phyloP scores from a whole-genome alignment of 37 sponge, comb jelly and placozoan genomes.

The Agelas oroides region DNA sequence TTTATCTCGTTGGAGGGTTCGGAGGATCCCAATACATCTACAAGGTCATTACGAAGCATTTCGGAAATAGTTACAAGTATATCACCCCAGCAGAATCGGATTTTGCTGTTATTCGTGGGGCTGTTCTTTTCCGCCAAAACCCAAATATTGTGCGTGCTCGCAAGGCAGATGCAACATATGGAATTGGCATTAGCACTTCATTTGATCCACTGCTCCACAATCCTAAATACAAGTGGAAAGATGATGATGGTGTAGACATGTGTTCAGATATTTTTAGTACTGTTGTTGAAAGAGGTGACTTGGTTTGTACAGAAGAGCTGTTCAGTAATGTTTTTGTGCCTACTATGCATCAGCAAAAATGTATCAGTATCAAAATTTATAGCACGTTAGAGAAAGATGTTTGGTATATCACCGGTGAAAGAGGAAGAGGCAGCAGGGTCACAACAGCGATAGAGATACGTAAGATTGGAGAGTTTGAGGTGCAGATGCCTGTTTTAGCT shows the following conservation, averaged over 20 bases:
- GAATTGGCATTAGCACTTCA: not conserved
- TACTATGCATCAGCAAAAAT: not conserved
- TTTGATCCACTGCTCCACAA: not conserved
- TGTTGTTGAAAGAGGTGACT: not conserved
- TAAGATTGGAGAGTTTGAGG: conserved; percentile 1
- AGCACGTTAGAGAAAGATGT: not conserved
- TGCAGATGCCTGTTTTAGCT: conserved; percentile 22
- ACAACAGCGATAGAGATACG: not conserved
- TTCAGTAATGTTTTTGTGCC: not conserved
- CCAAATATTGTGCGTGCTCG: conserved; percentile 14
- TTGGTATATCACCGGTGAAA: not conserved
- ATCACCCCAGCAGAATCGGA: not conserved
- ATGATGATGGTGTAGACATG: conserved; percentile 9
- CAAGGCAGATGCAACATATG: conserved; percentile 49
- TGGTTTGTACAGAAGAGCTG: not conserved
- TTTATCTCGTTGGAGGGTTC: conserved; percentile 45
- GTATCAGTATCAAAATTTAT: conserved; percentile 1
- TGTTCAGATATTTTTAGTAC: conserved; percentile 11
- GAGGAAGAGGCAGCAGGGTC: too few relatives aligned
- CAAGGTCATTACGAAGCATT: not conserved
- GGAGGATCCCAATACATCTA: conserved; percentile 35
- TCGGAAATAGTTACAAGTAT: not conserved
- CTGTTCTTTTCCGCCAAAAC: conserved; percentile 16
- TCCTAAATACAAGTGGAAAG: not conserved
- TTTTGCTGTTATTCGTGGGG: conserved; percentile 23